Base-by-base conservation (phyloP, 2,888 invertebrate species). In the Drosophila fungiperda region DNA sequence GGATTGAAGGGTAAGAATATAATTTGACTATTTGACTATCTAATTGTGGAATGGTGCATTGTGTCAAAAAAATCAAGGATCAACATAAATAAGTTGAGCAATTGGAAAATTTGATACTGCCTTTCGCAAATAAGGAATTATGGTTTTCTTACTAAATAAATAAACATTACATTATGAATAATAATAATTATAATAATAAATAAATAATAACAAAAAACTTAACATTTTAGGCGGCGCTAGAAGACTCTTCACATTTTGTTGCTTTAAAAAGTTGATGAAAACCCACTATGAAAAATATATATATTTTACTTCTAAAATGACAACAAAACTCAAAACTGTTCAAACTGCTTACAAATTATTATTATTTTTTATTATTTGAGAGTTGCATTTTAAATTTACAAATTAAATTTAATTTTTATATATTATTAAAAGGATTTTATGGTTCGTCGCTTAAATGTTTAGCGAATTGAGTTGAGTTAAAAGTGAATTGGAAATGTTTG, bases 241-340 rank as follows among this genome's bases (percentile, higher is more conserved):
- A 17, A 7, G 36, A n/a, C n/a, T 40, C 9, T n/a, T 11, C 5
- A 5, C 38, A n/a, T 5, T 9, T 40, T 40, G 9, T n/a, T 40
- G 0, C 17, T 3, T 4, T 17, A 0, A 36, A 17, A 35, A 40
- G n/a, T 40, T 40, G 2, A 4, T 2, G 0, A 36, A 17, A 12
- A 17, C 9, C 2, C 4, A 17, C 38, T 38, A 0, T n/a, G 17
- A n/a, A 38, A 38, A 38, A 17, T n/a, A 1, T 1, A 1, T 1
- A 4, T 17, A 4, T 38, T 38, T 17, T 3, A 9, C 1, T 38
- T 38, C 1, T 4, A 38, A 38, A 38, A 7, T 36, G 17, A 17
- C 3, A 36, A n/a, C 9, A 5, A n/a, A 40, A 40, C 9, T n/a
- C n/a, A 29, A 29, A 6, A 29, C 5, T 29, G 0, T 29, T 29